Evolutionary conservation across 2,888 invertebrate species (phyloP).

Genomic region (Tetragonula carbonaria): DNA sequence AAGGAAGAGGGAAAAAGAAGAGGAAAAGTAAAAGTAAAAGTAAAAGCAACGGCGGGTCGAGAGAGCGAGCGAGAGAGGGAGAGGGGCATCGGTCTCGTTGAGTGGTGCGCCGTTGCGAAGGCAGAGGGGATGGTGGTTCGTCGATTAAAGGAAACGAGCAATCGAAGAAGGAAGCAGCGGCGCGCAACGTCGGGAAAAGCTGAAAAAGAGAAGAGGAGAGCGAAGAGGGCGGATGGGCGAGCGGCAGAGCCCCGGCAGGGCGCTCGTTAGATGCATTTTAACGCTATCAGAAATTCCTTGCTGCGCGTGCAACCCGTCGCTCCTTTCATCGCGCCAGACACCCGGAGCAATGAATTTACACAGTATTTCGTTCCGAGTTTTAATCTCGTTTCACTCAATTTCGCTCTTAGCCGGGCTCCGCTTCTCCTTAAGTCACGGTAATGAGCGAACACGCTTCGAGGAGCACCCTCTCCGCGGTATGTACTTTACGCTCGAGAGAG

Average conservation of each 20-base stretch:
- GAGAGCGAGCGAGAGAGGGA: too few relatives aligned
- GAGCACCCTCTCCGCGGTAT: conserved; percentile 45
- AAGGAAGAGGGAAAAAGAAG: not conserved
- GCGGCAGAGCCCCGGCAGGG: conserved; percentile 32
- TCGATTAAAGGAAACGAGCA: conserved; percentile 44
- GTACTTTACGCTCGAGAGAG: conserved; percentile 15
- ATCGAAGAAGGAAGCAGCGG: conserved; percentile 36
- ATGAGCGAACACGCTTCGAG: conserved; percentile 61
- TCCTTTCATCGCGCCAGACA: conserved; percentile 62
- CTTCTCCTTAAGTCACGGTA: conserved; percentile 67
- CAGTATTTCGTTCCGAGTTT: conserved; percentile 68
- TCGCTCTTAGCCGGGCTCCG: conserved; percentile 48
- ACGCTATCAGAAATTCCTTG: conserved; percentile 64
- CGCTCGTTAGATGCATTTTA: conserved; percentile 63
- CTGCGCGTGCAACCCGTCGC: conserved; percentile 27
- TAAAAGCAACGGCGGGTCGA: not conserved
- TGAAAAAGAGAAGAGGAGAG: conserved; percentile 10
- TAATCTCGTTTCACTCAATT: conserved; percentile 68
- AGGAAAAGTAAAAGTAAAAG: too few relatives aligned
- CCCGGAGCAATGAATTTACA: conserved; percentile 65
- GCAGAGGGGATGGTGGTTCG: not conserved
- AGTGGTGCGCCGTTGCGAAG: not conserved
- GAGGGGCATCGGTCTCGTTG: not conserved
- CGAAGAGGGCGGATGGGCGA: conserved; percentile 9
- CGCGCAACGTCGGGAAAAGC: not conserved